Conservation (phyloP, 2,888 invertebrate genomes). For the Drosophila eohydei region DNA sequence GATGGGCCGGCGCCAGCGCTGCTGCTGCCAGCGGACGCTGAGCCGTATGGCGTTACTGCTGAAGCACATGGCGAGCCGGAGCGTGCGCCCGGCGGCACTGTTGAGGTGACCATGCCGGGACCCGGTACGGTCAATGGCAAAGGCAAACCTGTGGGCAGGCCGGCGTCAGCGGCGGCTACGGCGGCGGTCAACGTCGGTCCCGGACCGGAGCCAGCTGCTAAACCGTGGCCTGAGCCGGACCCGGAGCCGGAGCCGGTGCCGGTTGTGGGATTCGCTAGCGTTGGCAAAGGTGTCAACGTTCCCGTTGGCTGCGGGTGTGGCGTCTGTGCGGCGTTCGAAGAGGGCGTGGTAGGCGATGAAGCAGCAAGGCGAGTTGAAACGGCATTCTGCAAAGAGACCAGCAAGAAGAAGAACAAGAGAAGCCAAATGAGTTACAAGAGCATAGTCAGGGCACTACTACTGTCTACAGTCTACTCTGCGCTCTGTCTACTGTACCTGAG, state of each 20-base stretch:
- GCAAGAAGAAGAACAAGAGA: neutral
- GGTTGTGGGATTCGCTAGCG: slow-evolving; percentile 68
- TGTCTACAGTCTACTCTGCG: slow-evolving; percentile 35
- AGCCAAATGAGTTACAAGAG: slow-evolving; percentile 8
- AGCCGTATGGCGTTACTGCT: slow-evolving; percentile 85
- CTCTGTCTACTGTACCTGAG: slow-evolving; percentile 61
- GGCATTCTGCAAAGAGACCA: slow-evolving; percentile 83
- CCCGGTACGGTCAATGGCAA: slow-evolving; percentile 46
- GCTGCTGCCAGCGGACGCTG: slow-evolving; percentile 60
- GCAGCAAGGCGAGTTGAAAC: slow-evolving; percentile 90
- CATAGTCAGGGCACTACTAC: neutral
- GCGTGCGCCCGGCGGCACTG: slow-evolving; percentile 86
- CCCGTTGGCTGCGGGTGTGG: slow-evolving; percentile 79
- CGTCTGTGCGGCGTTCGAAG: slow-evolving; percentile 85
- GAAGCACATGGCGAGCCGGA: slow-evolving; percentile 86
- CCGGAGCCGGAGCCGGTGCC: slow-evolving; percentile 43
- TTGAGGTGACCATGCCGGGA: slow-evolving; percentile 85
- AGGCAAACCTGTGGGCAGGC: slow-evolving; percentile 50
- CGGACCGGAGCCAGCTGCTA: slow-evolving; percentile 40
- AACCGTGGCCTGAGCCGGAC: slow-evolving; percentile 24
- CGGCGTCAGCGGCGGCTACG: slow-evolving; percentile 77
- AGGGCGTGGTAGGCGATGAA: slow-evolving; percentile 87
- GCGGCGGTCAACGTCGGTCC: slow-evolving; percentile 68
- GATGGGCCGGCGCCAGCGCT: slow-evolving; percentile 71
- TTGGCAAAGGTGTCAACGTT: slow-evolving; percentile 59